Base-by-base conservation (phyloP, 2,113 vertebrate species). In the Marmota monax region DNA sequence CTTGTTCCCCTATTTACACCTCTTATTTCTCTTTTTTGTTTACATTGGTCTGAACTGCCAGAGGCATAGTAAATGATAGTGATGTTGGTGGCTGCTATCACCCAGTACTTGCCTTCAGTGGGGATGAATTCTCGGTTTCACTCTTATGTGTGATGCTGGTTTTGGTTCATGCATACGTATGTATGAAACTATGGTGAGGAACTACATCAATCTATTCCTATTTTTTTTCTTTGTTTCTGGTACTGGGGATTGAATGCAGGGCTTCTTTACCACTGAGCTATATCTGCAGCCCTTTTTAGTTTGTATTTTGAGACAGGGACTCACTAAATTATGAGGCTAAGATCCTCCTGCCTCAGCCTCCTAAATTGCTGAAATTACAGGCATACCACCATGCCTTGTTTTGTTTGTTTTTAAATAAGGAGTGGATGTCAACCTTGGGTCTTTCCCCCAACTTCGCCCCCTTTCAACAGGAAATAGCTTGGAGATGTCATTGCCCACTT, bases 321-420 rank as follows among this genome's bases (percentile, higher is more conserved):
- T 34, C 32, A 34, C 32, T 69, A 34, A 69, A 34, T 69, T 69
- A 12, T 32, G 29, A 69, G 12, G 32, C 67, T 69, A 14, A 3
- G 65, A 12, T 32, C 65, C 65, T 67, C 67, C 67, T 34, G 14
- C 32, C 32, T 69, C 67, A 69, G 67, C 32, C 32, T 69, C 67
- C 32, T 16, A 34, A 69, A 13, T 29, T 23, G 61, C 61, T 63
- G 61, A 10, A 27, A 34, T 32, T 14, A 32, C 29, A 32, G 67
- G 32, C 34, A 32, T 34, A 14, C 14, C 14, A 34, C 32, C 14
- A 69, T 34, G 5, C 67, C 32, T 32, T 58, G 10, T 65, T 80
- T 95, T 84, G 56, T 58, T 92, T 70, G 39, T 94, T 92, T 45
- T 96, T 92, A 69, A 96, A 42, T 34, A 22, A 89, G 89, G n/a